Conservation (phyloP, 2,888 invertebrate genomes). For the Trilocha varians region DNA sequence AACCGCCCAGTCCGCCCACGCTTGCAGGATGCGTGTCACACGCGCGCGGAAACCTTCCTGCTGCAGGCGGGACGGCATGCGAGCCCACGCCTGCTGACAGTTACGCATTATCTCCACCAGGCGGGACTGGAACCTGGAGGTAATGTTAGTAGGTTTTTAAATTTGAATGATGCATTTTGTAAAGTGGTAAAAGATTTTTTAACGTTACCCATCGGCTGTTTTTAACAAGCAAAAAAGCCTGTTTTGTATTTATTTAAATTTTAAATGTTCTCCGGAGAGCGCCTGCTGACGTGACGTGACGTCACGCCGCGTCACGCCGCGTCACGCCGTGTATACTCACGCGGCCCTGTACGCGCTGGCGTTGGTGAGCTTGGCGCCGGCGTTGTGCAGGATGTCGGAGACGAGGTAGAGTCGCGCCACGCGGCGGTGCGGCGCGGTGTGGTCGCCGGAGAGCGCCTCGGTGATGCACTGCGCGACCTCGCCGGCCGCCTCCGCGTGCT, state of each 20-base stretch:
- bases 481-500: constrained; percentile 97
- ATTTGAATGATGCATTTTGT: background rate
- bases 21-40: constrained; percentile 90
- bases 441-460: constrained; percentile 85
- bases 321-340: constrained; percentile 74
- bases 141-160: background rate
- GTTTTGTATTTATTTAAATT: too few relatives aligned
- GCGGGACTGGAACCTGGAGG: constrained; percentile 85
- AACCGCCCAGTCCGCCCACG: constrained; percentile 98
- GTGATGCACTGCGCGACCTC: constrained; percentile 94
- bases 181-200: too few relatives aligned
- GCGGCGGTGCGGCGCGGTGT: constrained; percentile 89
- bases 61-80: constrained; percentile 84
- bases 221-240: too few relatives aligned
- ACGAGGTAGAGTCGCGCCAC: constrained; percentile 94
- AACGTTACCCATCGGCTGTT: too few relatives aligned
- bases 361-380: constrained; percentile 95
- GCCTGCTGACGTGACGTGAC: too few relatives aligned
- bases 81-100: constrained; percentile 83
- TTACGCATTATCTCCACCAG: constrained; percentile 58
- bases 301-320: too few relatives aligned
- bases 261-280: too few relatives aligned
- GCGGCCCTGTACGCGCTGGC: constrained; percentile 93
- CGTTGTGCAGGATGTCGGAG: constrained; percentile 97
- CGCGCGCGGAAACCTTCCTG: constrained; percentile 97